These are phyloP conservation scores for Lindbergichthys nudifrons DNA, from an alignment of 2,797 vertebrate species.

Conservation along the genomic window DNA sequence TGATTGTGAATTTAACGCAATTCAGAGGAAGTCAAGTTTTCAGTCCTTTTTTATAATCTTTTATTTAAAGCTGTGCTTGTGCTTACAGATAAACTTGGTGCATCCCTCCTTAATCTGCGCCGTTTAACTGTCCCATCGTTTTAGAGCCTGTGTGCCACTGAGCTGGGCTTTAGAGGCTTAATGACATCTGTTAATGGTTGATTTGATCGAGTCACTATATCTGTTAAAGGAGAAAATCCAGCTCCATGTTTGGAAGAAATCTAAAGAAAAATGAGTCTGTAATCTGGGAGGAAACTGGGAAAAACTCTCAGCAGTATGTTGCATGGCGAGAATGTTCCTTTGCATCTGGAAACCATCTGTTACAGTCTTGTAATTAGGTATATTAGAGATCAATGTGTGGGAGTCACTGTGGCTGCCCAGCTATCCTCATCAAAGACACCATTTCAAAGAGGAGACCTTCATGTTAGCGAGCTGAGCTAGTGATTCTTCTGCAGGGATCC, in stretches of 20 bases:
- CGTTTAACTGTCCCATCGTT: conserved; percentile 10
- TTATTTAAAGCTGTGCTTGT: neutral
- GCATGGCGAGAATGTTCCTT: neutral
- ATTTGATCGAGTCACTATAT: conserved; percentile 39
- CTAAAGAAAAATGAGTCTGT: conserved; percentile 16
- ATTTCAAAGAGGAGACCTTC: conserved; percentile 20
- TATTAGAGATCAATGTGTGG: conserved; percentile 25
- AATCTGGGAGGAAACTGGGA: neutral
- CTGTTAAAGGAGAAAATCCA: conserved; percentile 15
- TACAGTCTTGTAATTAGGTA: conserved; percentile 61
- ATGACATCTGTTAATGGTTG: conserved; percentile 37
- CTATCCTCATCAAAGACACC: conserved; percentile 32
- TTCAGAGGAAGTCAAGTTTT: neutral
- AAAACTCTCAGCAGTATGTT: conserved; percentile 11
- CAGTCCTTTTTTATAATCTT: neutral
- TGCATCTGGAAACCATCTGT: conserved; percentile 57
- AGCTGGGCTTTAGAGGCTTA: conserved; percentile 3
- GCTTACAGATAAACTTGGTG: neutral
- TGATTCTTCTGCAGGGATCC: conserved; percentile 16
- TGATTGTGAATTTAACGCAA: neutral
- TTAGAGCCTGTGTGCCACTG: conserved; percentile 2
- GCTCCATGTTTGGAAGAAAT: conserved; percentile 1
- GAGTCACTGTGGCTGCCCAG: conserved; percentile 18
- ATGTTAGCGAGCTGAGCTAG: neutral
- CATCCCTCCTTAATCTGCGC: conserved; percentile 1